These are phyloP conservation scores for Fistularia commersonii DNA, from an alignment of 2,797 vertebrate species.

Conservation along the genomic window DNA sequence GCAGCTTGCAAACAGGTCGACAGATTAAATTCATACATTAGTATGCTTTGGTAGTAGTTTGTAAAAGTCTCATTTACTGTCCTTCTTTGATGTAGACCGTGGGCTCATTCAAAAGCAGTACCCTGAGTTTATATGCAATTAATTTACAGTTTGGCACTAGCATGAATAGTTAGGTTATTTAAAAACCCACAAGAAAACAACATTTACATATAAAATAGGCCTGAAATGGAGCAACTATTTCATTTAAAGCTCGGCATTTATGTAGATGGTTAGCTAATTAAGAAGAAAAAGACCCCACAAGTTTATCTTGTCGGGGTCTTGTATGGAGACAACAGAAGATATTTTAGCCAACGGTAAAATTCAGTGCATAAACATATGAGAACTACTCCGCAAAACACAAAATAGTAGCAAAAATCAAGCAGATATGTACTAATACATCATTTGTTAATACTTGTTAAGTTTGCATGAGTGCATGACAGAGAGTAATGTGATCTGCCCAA, in stretches of 20 bases:
- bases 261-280: slow-evolving; percentile 34
- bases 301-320: too few species aligned
- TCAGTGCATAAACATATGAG: too few species aligned
- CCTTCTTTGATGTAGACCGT: slow-evolving; percentile 20
- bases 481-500: slow-evolving; percentile 6
- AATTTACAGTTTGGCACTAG: slow-evolving; percentile 30
- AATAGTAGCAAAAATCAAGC: too few species aligned
- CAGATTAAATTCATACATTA: slow-evolving; percentile 27
- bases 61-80: slow-evolving; percentile 27
- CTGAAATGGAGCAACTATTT: slow-evolving; percentile 32
- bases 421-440: too few species aligned
- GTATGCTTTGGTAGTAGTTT: not conserved
- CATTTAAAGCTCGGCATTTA: slow-evolving; percentile 23
- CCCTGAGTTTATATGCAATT: slow-evolving; percentile 31
- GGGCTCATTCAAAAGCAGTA: slow-evolving; percentile 24
- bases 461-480: too few species aligned
- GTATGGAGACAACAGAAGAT: too few species aligned
- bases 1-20: slow-evolving; percentile 5
- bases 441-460: too few species aligned
- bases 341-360: too few species aligned
- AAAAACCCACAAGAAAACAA: slow-evolving; percentile 22
- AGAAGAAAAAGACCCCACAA: slow-evolving; percentile 6
- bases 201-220: slow-evolving; percentile 19
- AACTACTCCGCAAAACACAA: too few species aligned
- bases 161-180: slow-evolving; percentile 26